A percentile compares a stretch with the other conserved stretches of the same genome.
phyloP scores from a whole-genome alignment of 2,113 vertebrate species.

The Oryctolagus cuniculus region mOryCun1.1 NC_091450.1:32043001-32043500 shows the following conservation, averaged over 20 bases:
- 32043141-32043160: neutral
- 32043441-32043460: neutral
- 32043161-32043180: neutral
- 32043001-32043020: slow-evolving; percentile 13
- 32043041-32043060: neutral
- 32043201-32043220: neutral
- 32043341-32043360: neutral
- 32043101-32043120: neutral
- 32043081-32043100: neutral
- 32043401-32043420: neutral
- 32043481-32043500: neutral
- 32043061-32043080: neutral
- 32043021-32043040: neutral
- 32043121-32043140: neutral
- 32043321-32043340: neutral
- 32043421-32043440: neutral
- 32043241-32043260: neutral
- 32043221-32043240: neutral
- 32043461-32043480: neutral
- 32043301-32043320: neutral
- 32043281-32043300: neutral
- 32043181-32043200: neutral
- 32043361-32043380: neutral
- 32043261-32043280: neutral
- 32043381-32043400: neutral